A percentile compares a stretch with the other conserved stretches of the same genome.
phyloP scores from a whole-genome alignment of 2,113 vertebrate genomes.

The Struthio camelus region DNA sequence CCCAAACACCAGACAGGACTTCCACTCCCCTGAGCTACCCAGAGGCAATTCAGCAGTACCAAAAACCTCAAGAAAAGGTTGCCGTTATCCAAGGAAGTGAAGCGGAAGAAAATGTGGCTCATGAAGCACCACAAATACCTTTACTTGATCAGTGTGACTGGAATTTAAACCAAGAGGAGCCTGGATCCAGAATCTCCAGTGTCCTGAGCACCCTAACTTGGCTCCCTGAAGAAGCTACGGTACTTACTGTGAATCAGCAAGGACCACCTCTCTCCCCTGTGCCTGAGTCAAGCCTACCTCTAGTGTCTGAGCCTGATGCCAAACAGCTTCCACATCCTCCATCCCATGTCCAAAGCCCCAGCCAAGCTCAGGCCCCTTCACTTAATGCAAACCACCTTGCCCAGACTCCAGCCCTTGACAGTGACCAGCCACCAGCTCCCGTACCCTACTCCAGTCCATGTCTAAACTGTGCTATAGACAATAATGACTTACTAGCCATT shows the following conservation, averaged over 20 bases:
- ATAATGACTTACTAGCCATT: neutral
- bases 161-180: neutral
- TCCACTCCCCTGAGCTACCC: constrained; percentile 34
- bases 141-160: neutral
- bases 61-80: neutral
- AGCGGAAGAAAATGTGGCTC: neutral
- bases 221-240: neutral
- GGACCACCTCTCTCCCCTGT: neutral
- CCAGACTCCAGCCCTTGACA: neutral
- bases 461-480: neutral
- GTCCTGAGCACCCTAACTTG: neutral
- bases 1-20: neutral
- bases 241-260: neutral
- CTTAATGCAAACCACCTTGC: neutral
- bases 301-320: constrained; percentile 52
- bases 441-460: neutral
- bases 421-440: neutral
- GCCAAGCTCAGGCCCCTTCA: neutral
- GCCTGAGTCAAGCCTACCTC: constrained; percentile 12
- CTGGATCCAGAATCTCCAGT: constrained; percentile 28
- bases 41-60: constrained; percentile 36
- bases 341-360: neutral
- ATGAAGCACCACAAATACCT: neutral
- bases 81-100: constrained; percentile 36
- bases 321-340: constrained; percentile 26